Conservation (phyloP, 2,888 invertebrate species). For the Limnephilus lunatus region DNA sequence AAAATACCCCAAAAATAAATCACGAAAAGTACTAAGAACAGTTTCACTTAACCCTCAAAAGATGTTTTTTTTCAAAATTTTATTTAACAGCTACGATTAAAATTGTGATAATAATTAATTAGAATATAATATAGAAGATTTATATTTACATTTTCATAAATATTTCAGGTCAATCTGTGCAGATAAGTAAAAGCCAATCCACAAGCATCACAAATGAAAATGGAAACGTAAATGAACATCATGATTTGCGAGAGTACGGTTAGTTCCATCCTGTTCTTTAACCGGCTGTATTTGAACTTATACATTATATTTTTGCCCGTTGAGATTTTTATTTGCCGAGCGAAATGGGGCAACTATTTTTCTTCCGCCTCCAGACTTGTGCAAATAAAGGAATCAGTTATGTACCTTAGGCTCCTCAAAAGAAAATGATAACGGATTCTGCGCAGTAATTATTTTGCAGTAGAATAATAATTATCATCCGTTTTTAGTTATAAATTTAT, state of each 20-base stretch:
- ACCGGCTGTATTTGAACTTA: neutral
- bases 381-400: neutral
- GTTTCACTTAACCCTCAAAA: too few relatives aligned
- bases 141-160: neutral
- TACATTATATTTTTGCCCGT: neutral
- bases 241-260: conserved; percentile 63
- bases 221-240: conserved; percentile 61
- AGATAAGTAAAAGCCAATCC: conserved; percentile 61
- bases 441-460: neutral
- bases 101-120: neutral
- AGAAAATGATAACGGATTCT: neutral
- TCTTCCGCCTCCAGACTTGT: neutral
- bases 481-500: neutral
- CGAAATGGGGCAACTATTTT: neutral
- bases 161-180: conserved; percentile 56
- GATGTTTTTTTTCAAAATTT: too few relatives aligned
- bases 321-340: neutral
- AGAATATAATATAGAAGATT: neutral
- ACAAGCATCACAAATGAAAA: conserved; percentile 60
- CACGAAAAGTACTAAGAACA: too few relatives aligned
- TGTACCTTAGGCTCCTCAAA: neutral
- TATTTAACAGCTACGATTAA: neutral
- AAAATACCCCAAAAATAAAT: too few relatives aligned
- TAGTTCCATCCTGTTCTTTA: conserved; percentile 12
- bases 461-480: neutral